A percentile compares a stretch with the other conserved stretches of the same genome.
These are phyloP conservation scores for Dysidea cf. avara DNA, from an alignment of 37 sponge, comb jelly and placozoan species.

Conservation along the genomic window DNA sequence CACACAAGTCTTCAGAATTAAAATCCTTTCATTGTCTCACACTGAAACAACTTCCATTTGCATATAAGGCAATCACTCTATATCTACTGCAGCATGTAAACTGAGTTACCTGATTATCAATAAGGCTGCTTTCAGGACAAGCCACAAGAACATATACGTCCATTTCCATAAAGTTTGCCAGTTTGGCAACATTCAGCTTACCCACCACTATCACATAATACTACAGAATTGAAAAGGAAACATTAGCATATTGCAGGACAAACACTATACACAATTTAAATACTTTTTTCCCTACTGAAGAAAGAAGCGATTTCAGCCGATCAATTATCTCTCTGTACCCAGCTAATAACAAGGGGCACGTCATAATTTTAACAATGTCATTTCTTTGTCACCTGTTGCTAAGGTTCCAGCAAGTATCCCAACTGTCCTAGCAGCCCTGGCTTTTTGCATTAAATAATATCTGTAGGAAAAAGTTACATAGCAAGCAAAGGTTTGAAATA, in stretches of 20 bases:
- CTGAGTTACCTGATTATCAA: constrained; percentile 72
- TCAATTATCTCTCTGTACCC: constrained; percentile 75
- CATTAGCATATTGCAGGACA: background rate
- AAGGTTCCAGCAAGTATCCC: constrained; percentile 95
- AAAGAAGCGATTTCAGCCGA: constrained; percentile 73
- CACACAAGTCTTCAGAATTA: background rate
- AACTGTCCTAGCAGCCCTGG: constrained; percentile 78
- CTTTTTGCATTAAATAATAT: constrained; percentile 87
- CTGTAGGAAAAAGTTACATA: constrained; percentile 19
- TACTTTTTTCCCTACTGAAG: constrained; percentile 86
- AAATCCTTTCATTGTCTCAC: no score
- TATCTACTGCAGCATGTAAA: background rate
- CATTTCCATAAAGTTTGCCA: constrained; percentile 97
- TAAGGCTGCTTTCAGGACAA: constrained; percentile 87
- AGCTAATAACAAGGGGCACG: constrained; percentile 20
- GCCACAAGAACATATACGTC: constrained; percentile 94
- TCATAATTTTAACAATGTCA: background rate
- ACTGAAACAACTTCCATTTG: no score
- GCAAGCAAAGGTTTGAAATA: background rate
- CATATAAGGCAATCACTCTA: no score
- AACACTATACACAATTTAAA: background rate
- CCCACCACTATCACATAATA: constrained; percentile 92
- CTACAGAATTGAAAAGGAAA: constrained; percentile 38
- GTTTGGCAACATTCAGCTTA: constrained; percentile 92
- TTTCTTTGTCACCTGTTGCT: constrained; percentile 57